Percentiles rank a stretch among this genome's conserved stretches.
These are phyloP conservation scores for Leptura quadrifasciata DNA, from an alignment of 2,888 invertebrate genomes.

Conservation along the genomic window DNA sequence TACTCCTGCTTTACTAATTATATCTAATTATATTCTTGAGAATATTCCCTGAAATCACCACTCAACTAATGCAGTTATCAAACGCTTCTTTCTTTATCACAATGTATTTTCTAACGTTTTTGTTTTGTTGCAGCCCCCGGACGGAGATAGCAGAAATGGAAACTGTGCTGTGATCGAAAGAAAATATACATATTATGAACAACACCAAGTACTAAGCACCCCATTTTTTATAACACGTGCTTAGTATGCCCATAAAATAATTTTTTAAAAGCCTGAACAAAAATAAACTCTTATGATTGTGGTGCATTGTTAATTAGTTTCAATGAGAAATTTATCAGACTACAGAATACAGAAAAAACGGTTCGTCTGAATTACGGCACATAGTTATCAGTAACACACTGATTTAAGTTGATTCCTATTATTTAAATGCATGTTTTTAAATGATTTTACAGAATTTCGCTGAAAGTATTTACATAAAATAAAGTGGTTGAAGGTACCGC, in stretches of 20 bases:
- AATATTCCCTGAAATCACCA: too few relatives aligned
- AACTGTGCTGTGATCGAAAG: constrained; percentile 87
- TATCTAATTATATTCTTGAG: too few relatives aligned
- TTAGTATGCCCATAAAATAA: constrained; percentile 39
- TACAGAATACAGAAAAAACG: constrained; percentile 17
- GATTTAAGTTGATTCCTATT: constrained; percentile 11
- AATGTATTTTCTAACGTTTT: neutral
- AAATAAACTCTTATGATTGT: constrained; percentile 71
- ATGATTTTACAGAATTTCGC: neutral
- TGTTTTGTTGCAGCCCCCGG: constrained; percentile 71
- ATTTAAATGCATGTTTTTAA: neutral
- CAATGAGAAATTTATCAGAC: constrained; percentile 56
- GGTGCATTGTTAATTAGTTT: constrained; percentile 71
- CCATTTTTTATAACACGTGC: constrained; percentile 38
- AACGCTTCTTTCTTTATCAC: too few relatives aligned
- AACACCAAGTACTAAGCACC: constrained; percentile 54
- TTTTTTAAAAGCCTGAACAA: constrained; percentile 61
- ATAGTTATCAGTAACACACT: constrained; percentile 33
- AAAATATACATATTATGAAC: constrained; percentile 50
- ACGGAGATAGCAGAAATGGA: constrained; percentile 93
- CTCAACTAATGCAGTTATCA: too few relatives aligned
- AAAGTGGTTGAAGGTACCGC: neutral
- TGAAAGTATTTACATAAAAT: neutral
- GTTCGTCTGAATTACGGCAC: constrained; percentile 25
- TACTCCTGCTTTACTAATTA: too few relatives aligned